phyloP scores from a whole-genome alignment of 2,113 vertebrate species.

The Melanerpes formicivorus region DNA sequence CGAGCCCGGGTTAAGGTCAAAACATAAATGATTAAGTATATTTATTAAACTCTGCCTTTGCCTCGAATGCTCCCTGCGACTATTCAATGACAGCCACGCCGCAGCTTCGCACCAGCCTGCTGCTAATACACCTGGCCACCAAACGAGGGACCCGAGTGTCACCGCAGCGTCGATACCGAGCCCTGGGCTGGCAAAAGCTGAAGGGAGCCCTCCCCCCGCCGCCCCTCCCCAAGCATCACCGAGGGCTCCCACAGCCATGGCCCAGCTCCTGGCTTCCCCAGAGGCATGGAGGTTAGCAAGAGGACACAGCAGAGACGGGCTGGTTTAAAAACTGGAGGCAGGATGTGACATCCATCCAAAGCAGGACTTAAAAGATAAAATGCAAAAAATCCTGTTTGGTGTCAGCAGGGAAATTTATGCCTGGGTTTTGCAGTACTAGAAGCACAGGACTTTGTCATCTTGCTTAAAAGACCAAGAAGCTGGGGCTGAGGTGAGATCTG shows the following conservation, averaged over 20 bases:
- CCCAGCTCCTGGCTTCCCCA: background rate
- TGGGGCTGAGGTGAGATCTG: background rate
- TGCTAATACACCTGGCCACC: conserved; percentile 8
- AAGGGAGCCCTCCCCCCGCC: background rate
- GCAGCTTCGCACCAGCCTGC: background rate
- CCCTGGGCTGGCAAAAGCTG: fast-evolving
- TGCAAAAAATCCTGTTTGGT: fast-evolving
- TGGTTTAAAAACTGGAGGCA: background rate
- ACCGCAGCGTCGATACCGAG: fast-evolving
- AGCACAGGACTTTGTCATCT: background rate
- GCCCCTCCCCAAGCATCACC: background rate
- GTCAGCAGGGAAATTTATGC: fast-evolving
- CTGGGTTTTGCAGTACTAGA: fast-evolving
- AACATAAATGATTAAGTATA: conserved; percentile 52
- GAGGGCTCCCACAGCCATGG: background rate
- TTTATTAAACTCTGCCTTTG: conserved; percentile 55
- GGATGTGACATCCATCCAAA: background rate
- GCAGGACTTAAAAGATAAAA: background rate
- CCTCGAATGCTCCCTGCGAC: background rate
- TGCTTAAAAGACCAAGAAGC: background rate
- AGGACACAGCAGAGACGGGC: background rate
- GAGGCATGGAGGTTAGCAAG: background rate
- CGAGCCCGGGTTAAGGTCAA: conserved; percentile 51
- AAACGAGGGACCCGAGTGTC: background rate
- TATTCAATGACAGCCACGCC: background rate